Percentiles rank a stretch among this genome's conserved stretches.
phyloP scores from a whole-genome alignment of 1,140 invertebrate species.

The Drosophila murphyi region DNA sequence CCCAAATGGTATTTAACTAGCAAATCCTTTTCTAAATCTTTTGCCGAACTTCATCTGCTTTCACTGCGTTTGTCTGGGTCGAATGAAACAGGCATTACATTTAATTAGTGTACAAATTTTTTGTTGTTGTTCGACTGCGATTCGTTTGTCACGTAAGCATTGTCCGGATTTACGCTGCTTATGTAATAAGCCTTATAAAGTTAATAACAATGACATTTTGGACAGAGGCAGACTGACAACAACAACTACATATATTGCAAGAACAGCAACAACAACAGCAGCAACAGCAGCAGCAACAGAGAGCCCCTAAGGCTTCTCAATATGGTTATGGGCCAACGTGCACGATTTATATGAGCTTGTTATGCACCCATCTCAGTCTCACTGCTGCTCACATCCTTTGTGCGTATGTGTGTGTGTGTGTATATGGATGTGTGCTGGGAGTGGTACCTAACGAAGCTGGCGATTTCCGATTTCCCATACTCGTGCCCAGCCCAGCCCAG shows the following conservation, averaged over 20 bases:
- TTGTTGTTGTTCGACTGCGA: not conserved
- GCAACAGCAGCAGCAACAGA: conserved; percentile 10
- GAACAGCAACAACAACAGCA: not conserved
- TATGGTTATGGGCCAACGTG: conserved; percentile 78
- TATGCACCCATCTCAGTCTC: conserved; percentile 8
- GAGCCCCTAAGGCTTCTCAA: conserved; percentile 48
- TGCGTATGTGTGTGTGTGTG: conserved; percentile 7
- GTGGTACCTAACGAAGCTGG: conserved; percentile 58
- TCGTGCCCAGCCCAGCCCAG: not conserved
- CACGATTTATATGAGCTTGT: conserved; percentile 72
- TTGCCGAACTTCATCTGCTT: conserved; percentile 2
- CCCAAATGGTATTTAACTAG: not conserved
- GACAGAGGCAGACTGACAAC: conserved; percentile 50
- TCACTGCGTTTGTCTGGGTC: conserved; percentile 15
- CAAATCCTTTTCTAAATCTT: conserved; percentile 5
- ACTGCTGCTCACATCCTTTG: not conserved
- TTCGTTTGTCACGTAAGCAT: conserved; percentile 69
- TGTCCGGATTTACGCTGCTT: conserved; percentile 73
- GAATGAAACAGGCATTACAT: conserved; percentile 38
- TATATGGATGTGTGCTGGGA: conserved; percentile 9
- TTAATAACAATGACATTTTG: conserved; percentile 77
- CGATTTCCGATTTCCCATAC: not conserved
- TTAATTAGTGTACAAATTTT: conserved; percentile 67
- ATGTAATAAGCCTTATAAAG: conserved; percentile 82
- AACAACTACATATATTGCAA: not conserved